Evolutionary conservation across 92 coral and sea anemone species (phyloP).

Genomic region (Bergia sp.): DNA sequence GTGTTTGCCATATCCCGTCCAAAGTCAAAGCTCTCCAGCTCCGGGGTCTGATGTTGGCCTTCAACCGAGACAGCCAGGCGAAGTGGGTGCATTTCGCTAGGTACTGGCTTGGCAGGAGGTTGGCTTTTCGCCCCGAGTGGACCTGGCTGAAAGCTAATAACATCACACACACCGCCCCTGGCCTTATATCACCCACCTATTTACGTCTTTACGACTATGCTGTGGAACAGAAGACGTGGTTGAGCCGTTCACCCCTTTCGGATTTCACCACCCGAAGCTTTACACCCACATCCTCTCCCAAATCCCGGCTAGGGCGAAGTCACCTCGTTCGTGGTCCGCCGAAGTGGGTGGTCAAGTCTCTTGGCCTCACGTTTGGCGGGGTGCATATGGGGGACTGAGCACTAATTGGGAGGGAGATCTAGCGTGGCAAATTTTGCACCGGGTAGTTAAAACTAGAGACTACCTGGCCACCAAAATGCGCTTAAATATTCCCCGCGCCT

Average conservation of each 20-base stretch:
- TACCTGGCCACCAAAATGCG: background rate
- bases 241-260: background rate
- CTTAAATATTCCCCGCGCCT: background rate
- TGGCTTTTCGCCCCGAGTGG: background rate
- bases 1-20: background rate
- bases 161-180: too few relatives aligned
- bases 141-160: background rate
- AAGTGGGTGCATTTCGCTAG: too few relatives aligned
- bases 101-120: too few relatives aligned
- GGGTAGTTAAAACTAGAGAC: background rate
- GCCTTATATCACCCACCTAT: too few relatives aligned
- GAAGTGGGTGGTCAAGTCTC: too few relatives aligned
- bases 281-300: background rate
- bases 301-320: too few relatives aligned
- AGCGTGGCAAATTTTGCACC: conserved; percentile 5
- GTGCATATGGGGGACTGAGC: background rate
- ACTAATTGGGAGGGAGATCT: background rate
- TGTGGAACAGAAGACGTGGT: background rate
- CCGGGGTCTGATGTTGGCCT: background rate
- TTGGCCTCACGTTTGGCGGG: conserved; percentile 7
- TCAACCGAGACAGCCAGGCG: too few relatives aligned
- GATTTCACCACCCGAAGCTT: too few relatives aligned
- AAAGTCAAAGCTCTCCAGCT: background rate
- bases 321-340: too few relatives aligned
- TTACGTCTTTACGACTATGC: too few relatives aligned